These are phyloP conservation scores for Coremacera marginata DNA, from an alignment of 2,888 invertebrate genomes.

Conservation along the genomic window DNA sequence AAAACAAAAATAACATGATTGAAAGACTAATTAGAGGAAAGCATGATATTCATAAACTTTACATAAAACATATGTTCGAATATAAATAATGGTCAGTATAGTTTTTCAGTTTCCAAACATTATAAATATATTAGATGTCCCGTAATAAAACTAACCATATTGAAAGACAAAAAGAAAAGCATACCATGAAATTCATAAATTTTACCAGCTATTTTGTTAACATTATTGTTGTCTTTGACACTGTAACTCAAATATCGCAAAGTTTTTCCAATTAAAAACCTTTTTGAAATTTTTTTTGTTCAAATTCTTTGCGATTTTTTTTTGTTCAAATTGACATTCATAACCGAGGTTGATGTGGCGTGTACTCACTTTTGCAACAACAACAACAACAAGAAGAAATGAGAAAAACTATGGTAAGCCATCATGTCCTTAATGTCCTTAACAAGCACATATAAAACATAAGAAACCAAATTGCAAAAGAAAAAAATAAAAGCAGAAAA, in stretches of 20 bases:
- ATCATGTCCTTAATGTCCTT: conserved; percentile 31
- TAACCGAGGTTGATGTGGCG: conserved; percentile 14
- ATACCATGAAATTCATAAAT: neutral
- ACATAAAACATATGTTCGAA: too few relatives aligned
- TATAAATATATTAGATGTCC: too few relatives aligned
- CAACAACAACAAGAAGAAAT: conserved; percentile 3
- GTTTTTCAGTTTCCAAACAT: too few relatives aligned
- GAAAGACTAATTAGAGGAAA: too few relatives aligned
- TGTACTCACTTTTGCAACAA: conserved; percentile 27
- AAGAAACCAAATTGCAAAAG: conserved; percentile 19
- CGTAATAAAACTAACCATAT: too few relatives aligned
- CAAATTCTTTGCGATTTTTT: neutral
- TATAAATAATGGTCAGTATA: too few relatives aligned
- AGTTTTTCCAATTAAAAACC: conserved; percentile 19
- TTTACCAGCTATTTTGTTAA: neutral
- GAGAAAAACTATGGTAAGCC: neutral
- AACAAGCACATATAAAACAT: conserved; percentile 21
- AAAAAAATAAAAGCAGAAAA: neutral
- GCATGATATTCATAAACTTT: too few relatives aligned
- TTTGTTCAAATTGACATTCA: conserved; percentile 6
- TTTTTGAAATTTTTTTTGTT: neutral
- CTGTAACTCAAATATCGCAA: conserved; percentile 9
- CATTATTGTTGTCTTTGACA: neutral
- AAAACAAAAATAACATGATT: too few relatives aligned
- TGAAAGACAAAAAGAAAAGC: too few relatives aligned